Percentiles rank a stretch among this genome's conserved stretches.
Conservation (phyloP, 2,888 invertebrate genomes). For the Disparrhopalites patrizii region DNA sequence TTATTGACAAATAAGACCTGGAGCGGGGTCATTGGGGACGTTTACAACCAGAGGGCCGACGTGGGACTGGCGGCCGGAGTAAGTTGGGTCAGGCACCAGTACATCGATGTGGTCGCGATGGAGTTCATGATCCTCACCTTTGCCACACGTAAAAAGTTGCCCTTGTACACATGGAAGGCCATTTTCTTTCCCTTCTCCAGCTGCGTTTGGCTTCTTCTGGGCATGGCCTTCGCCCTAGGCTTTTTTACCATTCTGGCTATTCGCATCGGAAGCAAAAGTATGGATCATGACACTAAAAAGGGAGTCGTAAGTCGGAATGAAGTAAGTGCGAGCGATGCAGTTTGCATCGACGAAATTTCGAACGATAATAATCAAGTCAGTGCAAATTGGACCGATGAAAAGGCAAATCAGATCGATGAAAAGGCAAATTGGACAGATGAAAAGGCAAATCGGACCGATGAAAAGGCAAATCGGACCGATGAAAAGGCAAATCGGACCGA, state of each 20-base stretch:
- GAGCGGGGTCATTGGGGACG: neutral
- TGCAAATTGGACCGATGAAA: too few relatives aligned
- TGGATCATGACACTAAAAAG: too few relatives aligned
- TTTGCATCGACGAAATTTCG: too few relatives aligned
- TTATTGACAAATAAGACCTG: neutral
- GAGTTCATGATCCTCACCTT: neutral
- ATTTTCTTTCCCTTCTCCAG: neutral
- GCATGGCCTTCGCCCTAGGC: neutral
- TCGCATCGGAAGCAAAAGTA: too few relatives aligned
- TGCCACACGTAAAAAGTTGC: neutral
- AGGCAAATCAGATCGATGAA: neutral
- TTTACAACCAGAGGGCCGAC: neutral
- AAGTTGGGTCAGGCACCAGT: neutral
- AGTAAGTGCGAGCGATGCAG: too few relatives aligned
- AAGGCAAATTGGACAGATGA: too few relatives aligned
- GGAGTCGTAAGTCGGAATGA: too few relatives aligned
- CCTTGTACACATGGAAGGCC: neutral
- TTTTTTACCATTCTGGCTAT: neutral
- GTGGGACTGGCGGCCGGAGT: neutral
- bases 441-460: too few relatives aligned
- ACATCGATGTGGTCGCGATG: neutral
- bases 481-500: too few relatives aligned
- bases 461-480: too few relatives aligned
- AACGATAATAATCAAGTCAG: too few relatives aligned
- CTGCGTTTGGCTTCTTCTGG: neutral